Evolutionary conservation across 2,113 vertebrate species (phyloP), one percentile per base, ranked within the genome.

Genomic region (Aplodontia rufa): DNA sequence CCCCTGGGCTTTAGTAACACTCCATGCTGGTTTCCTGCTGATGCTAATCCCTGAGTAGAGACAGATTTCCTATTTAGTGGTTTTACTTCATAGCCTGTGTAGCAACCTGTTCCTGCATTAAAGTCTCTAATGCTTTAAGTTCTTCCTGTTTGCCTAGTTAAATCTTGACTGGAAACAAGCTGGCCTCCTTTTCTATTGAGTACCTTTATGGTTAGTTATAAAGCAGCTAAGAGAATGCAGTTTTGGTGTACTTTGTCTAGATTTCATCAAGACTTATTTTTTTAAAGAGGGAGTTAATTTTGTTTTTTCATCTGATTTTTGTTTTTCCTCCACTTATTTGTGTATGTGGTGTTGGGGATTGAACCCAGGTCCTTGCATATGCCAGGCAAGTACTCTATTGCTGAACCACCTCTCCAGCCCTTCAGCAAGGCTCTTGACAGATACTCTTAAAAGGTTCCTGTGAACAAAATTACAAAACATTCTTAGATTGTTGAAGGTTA

Each of bases 201-300:
- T 91, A 8, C 58, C 10, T 7, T 72, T 64, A 8, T 53, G 24
- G 8, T 58, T 66, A 24, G 35, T 74, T 94, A 42, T 55, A 42
- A 76, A 82, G n/a, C 35, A 69, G n/a, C 76, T 69, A 62, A 87
- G 51, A 84, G 51, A 90, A 66, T 75, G 72, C 30, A 75, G 16
- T 49, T n/a, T n/a, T 47, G 45, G 16, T 47, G 24, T 91, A 10
- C 32, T 64, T 1, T 71, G 72, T 79, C 17, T 35, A 80, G 20
- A 68, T 85, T 93, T 82, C n/a, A 80, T 53, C 30, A 91, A 95
- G 90, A 94, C 16, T 72, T n/a, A n/a, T n/a, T n/a, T n/a, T n/a
- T n/a, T n/a, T n/a, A n/a, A n/a, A n/a, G n/a, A n/a, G n/a, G n/a
- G n/a, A n/a, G n/a, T n/a, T n/a, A n/a, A n/a, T n/a, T n/a, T n/a